These are phyloP conservation scores for Lichenostomus cassidix DNA, from an alignment of 2,113 vertebrate genomes.

Conservation along the genomic window DNA sequence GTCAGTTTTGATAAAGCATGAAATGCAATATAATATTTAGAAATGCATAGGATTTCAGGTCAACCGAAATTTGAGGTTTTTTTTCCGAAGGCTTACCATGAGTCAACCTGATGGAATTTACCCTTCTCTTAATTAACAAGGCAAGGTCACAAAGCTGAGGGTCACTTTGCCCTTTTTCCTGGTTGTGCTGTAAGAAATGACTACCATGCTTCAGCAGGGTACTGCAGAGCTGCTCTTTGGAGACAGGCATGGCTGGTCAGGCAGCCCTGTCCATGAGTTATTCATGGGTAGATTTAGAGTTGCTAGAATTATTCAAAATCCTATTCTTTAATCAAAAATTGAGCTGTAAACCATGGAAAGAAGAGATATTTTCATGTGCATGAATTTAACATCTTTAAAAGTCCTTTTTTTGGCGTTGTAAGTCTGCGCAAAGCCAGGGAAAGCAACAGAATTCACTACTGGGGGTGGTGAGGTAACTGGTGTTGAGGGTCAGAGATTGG, in stretches of 20 bases:
- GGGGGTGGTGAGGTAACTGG: not conserved
- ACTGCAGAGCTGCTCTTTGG: not conserved
- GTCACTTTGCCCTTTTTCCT: not conserved
- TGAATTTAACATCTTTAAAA: not conserved
- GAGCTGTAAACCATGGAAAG: not conserved
- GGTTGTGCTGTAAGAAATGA: not conserved
- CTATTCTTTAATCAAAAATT: not conserved
- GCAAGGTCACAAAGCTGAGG: not conserved
- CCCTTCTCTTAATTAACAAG: not conserved
- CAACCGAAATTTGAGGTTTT: not conserved
- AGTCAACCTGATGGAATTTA: not conserved
- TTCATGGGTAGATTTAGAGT: not conserved
- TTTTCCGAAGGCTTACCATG: not conserved
- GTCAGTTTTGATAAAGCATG: not conserved
- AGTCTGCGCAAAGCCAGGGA: not conserved
- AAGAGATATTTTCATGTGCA: not conserved
- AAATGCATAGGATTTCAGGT: not conserved
- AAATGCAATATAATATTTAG: not conserved
- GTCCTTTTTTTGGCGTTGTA: not conserved
- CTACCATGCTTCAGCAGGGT: not conserved
- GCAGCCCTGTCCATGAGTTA: not conserved
- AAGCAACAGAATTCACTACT: fast-evolving
- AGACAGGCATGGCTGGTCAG: not conserved
- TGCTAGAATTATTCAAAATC: constrained; percentile 3
- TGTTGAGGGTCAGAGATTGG: fast-evolving